Evolutionary conservation across 1,140 invertebrate species (phyloP).

Genomic region (Vollenhovia emeryi): DNA sequence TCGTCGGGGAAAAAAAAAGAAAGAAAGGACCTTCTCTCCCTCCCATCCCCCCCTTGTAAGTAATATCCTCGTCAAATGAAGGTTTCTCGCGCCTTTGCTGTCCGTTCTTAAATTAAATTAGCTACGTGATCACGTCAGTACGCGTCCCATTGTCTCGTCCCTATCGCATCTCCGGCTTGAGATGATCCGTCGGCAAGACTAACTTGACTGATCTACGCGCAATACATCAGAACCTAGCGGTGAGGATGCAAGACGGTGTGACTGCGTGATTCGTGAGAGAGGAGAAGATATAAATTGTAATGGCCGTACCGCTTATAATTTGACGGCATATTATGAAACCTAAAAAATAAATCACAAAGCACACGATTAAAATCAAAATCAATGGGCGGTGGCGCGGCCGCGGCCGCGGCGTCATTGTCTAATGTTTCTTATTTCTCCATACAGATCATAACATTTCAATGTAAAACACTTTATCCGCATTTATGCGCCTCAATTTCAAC

Average conservation of each 20-base stretch:
- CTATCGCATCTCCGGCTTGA: not conserved
- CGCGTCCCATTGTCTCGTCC: conserved; percentile 22
- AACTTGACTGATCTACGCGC: conserved; percentile 52
- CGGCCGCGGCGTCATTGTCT: conserved; percentile 40
- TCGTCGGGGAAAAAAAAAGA: not conserved
- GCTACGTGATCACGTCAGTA: conserved; percentile 24
- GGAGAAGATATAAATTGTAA: conserved; percentile 77
- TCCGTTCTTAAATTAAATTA: conserved; percentile 10
- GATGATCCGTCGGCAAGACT: not conserved
- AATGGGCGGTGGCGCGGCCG: conserved; percentile 43
- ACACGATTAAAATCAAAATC: conserved; percentile 78
- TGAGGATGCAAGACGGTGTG: conserved; percentile 71
- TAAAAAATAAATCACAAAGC: conserved; percentile 83
- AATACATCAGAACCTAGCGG: conserved; percentile 63
- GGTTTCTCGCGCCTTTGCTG: not conserved
- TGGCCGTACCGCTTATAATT: conserved; percentile 85
- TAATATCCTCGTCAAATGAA: not conserved
- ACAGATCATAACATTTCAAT: conserved; percentile 9
- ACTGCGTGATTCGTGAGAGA: conserved; percentile 75
- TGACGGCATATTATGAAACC: conserved; percentile 85
- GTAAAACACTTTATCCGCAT: not conserved
- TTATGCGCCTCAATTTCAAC: not conserved
- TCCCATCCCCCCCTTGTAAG: not conserved
- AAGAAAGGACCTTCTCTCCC: not conserved
- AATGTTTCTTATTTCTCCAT: conserved; percentile 20